Conservation (phyloP, 2,113 vertebrate genomes). For the Sebastes schlegelii region DNA sequence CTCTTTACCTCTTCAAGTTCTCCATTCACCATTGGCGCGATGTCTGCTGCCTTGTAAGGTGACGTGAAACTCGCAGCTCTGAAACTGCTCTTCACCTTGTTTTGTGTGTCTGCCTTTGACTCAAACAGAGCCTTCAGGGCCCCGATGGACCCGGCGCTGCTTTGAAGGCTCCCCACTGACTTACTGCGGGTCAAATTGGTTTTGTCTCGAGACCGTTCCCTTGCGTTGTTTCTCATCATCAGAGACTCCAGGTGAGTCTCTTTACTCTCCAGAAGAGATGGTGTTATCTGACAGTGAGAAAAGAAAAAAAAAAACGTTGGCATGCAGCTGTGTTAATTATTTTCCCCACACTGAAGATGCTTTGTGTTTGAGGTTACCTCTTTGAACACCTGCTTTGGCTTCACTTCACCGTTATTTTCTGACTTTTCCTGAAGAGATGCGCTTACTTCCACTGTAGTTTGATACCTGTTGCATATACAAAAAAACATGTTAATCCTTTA, state of each 20-base stretch:
- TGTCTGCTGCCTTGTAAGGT: not conserved
- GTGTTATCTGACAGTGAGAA: slow-evolving; percentile 37
- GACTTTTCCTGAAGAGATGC: slow-evolving; percentile 25
- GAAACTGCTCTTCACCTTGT: slow-evolving; percentile 27
- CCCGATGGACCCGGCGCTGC: slow-evolving; percentile 40
- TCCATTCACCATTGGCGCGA: slow-evolving; percentile 18
- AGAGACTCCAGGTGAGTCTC: slow-evolving; percentile 30
- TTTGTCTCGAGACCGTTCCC: slow-evolving; percentile 18
- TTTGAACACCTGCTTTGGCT: slow-evolving; percentile 33
- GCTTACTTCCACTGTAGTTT: slow-evolving; percentile 71
- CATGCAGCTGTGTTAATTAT: not conserved
- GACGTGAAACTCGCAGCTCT: not conserved
- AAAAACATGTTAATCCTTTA: not conserved
- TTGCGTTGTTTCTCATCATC: slow-evolving; percentile 39
- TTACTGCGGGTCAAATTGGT: slow-evolving; percentile 62
- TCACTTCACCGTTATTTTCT: slow-evolving; percentile 36
- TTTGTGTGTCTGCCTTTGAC: slow-evolving; percentile 38
- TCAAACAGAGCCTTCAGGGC: slow-evolving; percentile 79
- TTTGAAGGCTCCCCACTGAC: slow-evolving; percentile 69
- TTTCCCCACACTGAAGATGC: not conserved
- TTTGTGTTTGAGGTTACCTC: slow-evolving; percentile 69
- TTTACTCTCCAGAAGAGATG: slow-evolving; percentile 8
- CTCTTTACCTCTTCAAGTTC: slow-evolving; percentile 10
- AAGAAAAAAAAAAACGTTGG: not conserved
- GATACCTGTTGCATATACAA: slow-evolving; percentile 82